A percentile compares a stretch with the other conserved stretches of the same genome.
These are phyloP conservation scores for Tethea ocularis DNA, from an alignment of 2,888 invertebrate species.

Conservation along the genomic window DNA sequence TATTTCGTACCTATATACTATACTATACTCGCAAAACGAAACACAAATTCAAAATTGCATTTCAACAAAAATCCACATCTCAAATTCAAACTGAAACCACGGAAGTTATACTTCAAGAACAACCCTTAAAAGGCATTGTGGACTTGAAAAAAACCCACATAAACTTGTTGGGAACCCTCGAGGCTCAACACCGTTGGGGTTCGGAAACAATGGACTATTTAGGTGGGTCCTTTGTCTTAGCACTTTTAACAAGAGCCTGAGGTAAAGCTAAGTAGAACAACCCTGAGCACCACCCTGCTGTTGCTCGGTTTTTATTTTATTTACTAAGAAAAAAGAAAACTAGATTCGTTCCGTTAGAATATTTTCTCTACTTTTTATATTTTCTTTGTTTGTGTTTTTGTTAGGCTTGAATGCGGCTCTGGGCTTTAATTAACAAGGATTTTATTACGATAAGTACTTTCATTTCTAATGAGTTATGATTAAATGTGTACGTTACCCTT, in stretches of 20 bases:
- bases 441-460: background rate
- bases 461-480: too few relatives aligned
- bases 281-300: background rate
- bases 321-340: conserved; percentile 4
- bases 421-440: background rate
- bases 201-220: conserved; percentile 73
- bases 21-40: background rate
- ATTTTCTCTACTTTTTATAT: background rate
- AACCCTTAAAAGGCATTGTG: conserved; percentile 30
- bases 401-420: background rate
- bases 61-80: background rate
- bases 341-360: background rate
- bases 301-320: background rate
- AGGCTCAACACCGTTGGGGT: conserved; percentile 42
- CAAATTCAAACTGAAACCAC: conserved; percentile 13
- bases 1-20: background rate
- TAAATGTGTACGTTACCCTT: too few relatives aligned
- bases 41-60: background rate
- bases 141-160: conserved; percentile 45
- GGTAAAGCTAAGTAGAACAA: conserved; percentile 3
- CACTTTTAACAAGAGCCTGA: conserved; percentile 4
- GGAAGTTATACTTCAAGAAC: conserved; percentile 20
- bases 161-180: conserved; percentile 58
- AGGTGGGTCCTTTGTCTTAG: conserved; percentile 65
- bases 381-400: conserved; percentile 4